Base-by-base conservation (phyloP, 2,888 invertebrate species). In the Osmoderma eremita region DNA sequence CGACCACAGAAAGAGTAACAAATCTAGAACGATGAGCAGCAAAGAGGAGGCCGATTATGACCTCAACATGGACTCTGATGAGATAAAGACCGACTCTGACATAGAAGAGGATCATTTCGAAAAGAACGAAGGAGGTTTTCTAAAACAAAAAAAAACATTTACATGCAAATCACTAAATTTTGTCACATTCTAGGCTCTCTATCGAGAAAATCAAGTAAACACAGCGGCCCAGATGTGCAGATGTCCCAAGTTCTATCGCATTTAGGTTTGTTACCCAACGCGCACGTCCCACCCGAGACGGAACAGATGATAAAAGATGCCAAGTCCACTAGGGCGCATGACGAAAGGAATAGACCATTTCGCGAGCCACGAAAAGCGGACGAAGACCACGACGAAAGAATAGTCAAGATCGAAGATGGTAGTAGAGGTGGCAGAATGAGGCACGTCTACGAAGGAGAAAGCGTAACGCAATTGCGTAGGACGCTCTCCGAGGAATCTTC, bases 401-500 rank as follows among this genome's bases (percentile, higher is more conserved):
- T 65, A 3, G 53, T 58, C 20, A 64, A 61, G 45, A 41, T 65
- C 8, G 36, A 56, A 2, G 65, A 68, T 1, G n/a, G n/a, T n/a
- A n/a, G n/a, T n/a, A 39, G 38, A 2, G 8, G 18, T 3, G 42
- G 22, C 2, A 22, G 39, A 18, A 36, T 41, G 10, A 22, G 49
- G 4, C 22, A 54, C 12, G 30, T 24, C 6, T 63, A 67, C 18
- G 20, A 36, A 4, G 18, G 41, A 38, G 42, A 45, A 5, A 51
- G 39, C 18, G 8, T 42, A 1, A 45, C 51, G 18, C 56, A 61
- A 2, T 17, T 56, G 36, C 39, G 45, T 3, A 65, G 58, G 22
- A 54, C 58, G 1, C 45, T 53, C n/a, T 68, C 68, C 8, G 68
- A 68, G 12, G 68, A 68, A 61, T 68, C 68, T 18, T 68, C 68